Evolutionary conservation across 30 jellyfish, hydroid and myxozoan species (phyloP), one percentile per base, ranked within the genome.

Genomic region (Pelagia noctiluca): DNA sequence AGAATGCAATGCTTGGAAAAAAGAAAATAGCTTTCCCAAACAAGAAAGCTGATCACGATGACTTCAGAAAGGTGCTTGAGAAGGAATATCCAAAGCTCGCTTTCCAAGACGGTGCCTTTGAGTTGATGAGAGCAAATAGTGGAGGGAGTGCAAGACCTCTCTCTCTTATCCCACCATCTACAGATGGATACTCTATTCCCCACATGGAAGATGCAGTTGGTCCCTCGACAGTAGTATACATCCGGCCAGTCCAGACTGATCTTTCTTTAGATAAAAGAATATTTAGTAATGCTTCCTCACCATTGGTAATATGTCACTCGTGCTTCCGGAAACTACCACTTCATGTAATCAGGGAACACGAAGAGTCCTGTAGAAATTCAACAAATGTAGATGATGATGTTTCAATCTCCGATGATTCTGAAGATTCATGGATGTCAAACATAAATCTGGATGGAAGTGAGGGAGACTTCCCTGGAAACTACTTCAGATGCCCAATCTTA

Each of bases 91-190:
- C 76, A 19, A 63, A 63, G 30, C 76, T 63, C 33, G 8, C 4
- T 10, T 63, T 49, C 24, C 42, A 63, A 63, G 76, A 28, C 21
- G 76, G 76, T 63, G 76, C 76, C 8, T 63, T 16, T 63, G 76
- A 63, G 33, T 29, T 19, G 28, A 16, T 63, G 76, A 63, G 76
- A 21, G 76, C 76, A 42, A 42, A 42, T 42, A 42, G 12, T 42
- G 12, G 8, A 5, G 57, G 57, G 57, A 42, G 57, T 8, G 57
- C 57, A 42, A 42, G 57, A 16, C 57, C 57, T 42, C 57, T 42
- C 57, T 42, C 57, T 5, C 57, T 42, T 16, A 42, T 42, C 16
- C 57, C 57, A 42, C 16, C 57, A 5, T 42, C 57, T 16, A 42
- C 57, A 42, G 57, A 42, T 5, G 57, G 16, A 16, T 42, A 42